phyloP scores from a whole-genome alignment of 2,888 invertebrate species.

The Augochlorella aurata region DNA sequence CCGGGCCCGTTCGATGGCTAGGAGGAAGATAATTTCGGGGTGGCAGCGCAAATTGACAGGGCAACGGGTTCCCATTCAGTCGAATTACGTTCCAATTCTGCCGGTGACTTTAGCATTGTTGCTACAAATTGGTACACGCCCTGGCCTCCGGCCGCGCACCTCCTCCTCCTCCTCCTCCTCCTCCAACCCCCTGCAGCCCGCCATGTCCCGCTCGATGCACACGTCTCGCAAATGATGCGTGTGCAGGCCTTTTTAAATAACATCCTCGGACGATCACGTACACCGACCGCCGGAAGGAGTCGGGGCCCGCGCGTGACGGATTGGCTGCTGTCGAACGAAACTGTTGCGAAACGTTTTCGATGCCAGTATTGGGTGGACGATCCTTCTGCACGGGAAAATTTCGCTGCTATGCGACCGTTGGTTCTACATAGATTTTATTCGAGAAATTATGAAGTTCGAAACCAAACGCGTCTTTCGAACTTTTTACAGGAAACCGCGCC shows the following conservation, averaged over 20 bases:
- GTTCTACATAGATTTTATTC: not conserved
- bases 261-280: constrained; percentile 52
- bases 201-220: constrained; percentile 28
- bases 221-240: constrained; percentile 56
- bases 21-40: constrained; percentile 79
- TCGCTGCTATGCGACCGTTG: not conserved
- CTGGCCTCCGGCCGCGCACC: constrained; percentile 66
- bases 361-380: not conserved
- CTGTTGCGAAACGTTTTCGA: not conserved
- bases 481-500: not conserved
- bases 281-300: constrained; percentile 14
- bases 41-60: constrained; percentile 81
- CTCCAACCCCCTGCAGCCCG: constrained; percentile 72
- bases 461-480: not conserved
- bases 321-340: constrained; percentile 3
- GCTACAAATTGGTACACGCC: constrained; percentile 82
- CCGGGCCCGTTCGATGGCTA: constrained; percentile 69
- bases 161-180: constrained; percentile 71
- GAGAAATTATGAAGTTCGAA: not conserved
- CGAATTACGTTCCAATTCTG: constrained; percentile 81
- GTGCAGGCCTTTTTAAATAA: constrained; percentile 60
- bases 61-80: constrained; percentile 80
- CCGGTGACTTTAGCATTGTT: constrained; percentile 81
- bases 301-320: constrained; percentile 42
- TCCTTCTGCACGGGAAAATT: not conserved